Percentiles rank a stretch among this genome's conserved stretches.
Evolutionary conservation across 2,797 vertebrate species (phyloP).

Genomic region (Lepidocolaptes lacrymiger): DNA sequence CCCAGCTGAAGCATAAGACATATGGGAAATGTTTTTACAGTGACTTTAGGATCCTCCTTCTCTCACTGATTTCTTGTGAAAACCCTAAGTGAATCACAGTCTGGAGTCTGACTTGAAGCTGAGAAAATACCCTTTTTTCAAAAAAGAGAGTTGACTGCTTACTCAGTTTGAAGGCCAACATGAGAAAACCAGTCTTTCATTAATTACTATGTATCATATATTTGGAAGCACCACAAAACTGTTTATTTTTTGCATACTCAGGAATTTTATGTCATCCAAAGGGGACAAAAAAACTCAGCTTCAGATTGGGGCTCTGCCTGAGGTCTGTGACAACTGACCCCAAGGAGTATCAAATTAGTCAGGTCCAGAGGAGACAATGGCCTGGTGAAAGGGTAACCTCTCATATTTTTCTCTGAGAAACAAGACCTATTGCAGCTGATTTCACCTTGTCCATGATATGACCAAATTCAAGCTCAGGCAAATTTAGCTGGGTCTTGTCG

Average conservation of each 20-base stretch:
- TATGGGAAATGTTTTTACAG: conserved; percentile 30
- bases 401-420: neutral
- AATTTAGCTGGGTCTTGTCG: neutral
- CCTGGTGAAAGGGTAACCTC: neutral
- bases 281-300: neutral
- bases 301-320: neutral
- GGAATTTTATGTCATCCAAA: neutral
- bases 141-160: neutral
- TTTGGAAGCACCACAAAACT: neutral
- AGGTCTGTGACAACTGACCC: rapidly evolving
- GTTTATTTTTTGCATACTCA: neutral
- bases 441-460: neutral
- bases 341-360: neutral
- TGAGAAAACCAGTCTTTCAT: neutral
- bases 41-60: neutral
- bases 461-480: neutral
- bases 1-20: neutral
- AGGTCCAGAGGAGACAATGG: neutral
- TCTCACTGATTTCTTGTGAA: neutral
- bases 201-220: rapidly evolving
- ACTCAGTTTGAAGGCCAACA: neutral
- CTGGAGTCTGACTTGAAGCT: neutral
- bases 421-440: neutral
- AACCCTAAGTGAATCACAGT: neutral
- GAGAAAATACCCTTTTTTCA: neutral